These are phyloP conservation scores for Panorpa germanica DNA, from an alignment of 2,888 invertebrate genomes.

Conservation along the genomic window DNA sequence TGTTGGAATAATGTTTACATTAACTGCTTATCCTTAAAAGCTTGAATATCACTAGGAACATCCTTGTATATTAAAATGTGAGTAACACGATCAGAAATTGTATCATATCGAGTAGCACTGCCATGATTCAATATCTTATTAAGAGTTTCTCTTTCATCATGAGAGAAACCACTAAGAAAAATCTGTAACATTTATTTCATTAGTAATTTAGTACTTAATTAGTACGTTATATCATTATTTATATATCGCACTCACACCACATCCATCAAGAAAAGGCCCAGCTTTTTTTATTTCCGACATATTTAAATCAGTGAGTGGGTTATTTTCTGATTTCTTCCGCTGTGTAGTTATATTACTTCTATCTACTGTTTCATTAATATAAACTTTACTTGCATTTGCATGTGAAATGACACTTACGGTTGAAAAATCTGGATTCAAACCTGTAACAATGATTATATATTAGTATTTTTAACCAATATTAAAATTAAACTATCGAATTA, in stretches of 20 bases:
- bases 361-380: constrained; percentile 11
- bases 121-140: constrained; percentile 51
- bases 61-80: constrained; percentile 34
- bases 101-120: constrained; percentile 68
- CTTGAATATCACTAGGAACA: constrained; percentile 14
- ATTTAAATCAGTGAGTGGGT: constrained; percentile 28
- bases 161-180: constrained; percentile 46
- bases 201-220: constrained; percentile 2
- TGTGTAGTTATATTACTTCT: background rate
- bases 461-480: constrained; percentile 3
- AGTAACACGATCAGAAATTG: constrained; percentile 54
- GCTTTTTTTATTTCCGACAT: constrained; percentile 47
- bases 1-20: background rate
- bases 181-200: constrained; percentile 31
- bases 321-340: constrained; percentile 11
- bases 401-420: constrained; percentile 20
- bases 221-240: too few species aligned
- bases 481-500: too few species aligned
- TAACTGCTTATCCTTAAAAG: background rate
- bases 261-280: constrained; percentile 76
- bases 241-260: constrained; percentile 48
- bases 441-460: constrained; percentile 1
- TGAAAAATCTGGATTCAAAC: constrained; percentile 17
- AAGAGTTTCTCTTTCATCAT: constrained; percentile 42
- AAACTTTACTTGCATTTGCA: constrained; percentile 2